These are phyloP conservation scores for Zaprionus obscuricornis DNA, from an alignment of 2,888 invertebrate species.

Conservation along the genomic window DNA sequence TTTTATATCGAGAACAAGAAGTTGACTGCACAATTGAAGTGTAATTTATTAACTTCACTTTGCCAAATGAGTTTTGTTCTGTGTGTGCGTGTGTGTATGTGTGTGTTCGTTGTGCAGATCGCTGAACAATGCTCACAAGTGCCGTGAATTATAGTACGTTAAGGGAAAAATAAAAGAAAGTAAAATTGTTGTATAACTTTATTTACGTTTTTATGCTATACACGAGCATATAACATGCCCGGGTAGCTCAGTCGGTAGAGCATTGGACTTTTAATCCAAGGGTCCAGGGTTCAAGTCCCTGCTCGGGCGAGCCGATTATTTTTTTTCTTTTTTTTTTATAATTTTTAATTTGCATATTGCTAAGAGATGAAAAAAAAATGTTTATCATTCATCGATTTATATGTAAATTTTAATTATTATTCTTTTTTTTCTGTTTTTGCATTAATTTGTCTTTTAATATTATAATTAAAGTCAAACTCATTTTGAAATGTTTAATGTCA, in stretches of 20 bases:
- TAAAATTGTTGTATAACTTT: background rate
- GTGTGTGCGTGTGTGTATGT: background rate
- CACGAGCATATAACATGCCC: conserved; percentile 75
- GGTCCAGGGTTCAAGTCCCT: conserved; percentile 84
- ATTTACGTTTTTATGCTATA: background rate
- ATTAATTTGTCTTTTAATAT: no score
- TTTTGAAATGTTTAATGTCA: no score
- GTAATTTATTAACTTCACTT: conserved; percentile 61
- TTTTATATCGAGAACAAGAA: conserved; percentile 56
- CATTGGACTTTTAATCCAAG: conserved; percentile 84
- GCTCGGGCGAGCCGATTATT: no score
- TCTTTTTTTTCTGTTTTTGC: no score
- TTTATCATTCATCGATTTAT: no score
- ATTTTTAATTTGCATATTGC: no score
- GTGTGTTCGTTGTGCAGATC: conserved; percentile 13
- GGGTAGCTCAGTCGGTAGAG: conserved; percentile 84
- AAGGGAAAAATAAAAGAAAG: no score
- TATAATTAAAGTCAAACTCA: no score
- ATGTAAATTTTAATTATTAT: no score
- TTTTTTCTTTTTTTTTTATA: no score
- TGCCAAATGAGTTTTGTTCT: conserved; percentile 33
- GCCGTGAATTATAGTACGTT: background rate
- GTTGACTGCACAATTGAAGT: conserved; percentile 61
- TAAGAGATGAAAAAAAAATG: no score
- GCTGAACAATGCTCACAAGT: conserved; percentile 25